These are phyloP conservation scores for Trematomus bernacchii DNA, from an alignment of 2,797 vertebrate genomes.

Conservation along the genomic window DNA sequence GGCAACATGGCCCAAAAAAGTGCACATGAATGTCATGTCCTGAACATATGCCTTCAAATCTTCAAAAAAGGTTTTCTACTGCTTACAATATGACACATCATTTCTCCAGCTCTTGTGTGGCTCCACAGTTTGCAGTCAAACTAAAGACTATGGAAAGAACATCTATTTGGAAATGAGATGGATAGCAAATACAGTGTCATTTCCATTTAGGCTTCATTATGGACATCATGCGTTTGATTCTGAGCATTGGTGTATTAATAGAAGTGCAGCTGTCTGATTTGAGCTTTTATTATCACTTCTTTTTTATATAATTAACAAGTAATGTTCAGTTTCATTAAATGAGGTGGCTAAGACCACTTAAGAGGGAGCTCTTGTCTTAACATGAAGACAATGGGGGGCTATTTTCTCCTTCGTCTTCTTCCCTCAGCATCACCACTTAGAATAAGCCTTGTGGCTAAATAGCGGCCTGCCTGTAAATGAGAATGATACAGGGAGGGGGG, in stretches of 20 bases:
- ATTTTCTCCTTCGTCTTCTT: not conserved
- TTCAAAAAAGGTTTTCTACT: too few species aligned
- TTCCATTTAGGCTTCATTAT: not conserved
- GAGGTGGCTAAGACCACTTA: not conserved
- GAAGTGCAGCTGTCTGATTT: not conserved
- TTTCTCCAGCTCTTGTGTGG: too few species aligned
- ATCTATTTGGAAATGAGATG: too few species aligned
- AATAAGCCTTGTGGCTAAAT: not conserved
- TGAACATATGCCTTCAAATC: too few species aligned
- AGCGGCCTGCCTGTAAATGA: not conserved
- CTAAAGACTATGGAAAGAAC: too few species aligned
- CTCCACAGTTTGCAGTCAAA: too few species aligned
- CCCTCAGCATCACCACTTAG: not conserved
- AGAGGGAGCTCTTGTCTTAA: not conserved
- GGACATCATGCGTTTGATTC: not conserved
- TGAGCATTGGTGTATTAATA: not conserved
- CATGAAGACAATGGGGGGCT: not conserved
- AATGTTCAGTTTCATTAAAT: not conserved
- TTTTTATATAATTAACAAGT: not conserved
- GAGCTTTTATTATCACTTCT: slow-evolving; percentile 2
- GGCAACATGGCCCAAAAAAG: too few species aligned
- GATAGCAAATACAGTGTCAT: too few species aligned
- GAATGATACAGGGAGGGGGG: not conserved
- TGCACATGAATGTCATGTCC: too few species aligned
- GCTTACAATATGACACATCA: too few species aligned